These are phyloP conservation scores for Aplysia californica DNA, from an alignment of 1,140 invertebrate species.

Conservation along the genomic window DNA sequence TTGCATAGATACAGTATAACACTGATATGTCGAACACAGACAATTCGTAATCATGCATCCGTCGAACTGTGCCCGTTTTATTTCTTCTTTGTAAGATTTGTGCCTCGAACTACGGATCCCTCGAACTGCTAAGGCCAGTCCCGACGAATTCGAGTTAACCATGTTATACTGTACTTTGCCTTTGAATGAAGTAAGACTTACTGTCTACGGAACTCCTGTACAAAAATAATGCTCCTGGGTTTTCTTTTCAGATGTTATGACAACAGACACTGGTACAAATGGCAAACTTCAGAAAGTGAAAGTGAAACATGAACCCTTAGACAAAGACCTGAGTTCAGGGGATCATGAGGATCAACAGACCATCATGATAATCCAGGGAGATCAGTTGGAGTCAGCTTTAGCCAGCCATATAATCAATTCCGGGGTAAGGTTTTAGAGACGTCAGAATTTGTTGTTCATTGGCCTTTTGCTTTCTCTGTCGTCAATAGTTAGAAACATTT, in stretches of 20 bases:
- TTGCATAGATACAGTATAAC: too few relatives aligned
- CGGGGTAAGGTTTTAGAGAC: conserved; percentile 33
- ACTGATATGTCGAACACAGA: too few relatives aligned
- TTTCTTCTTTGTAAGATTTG: too few relatives aligned
- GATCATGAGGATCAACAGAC: conserved; percentile 54
- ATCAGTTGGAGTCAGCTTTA: conserved; percentile 44
- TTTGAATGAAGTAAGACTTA: too few relatives aligned
- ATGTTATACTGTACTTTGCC: too few relatives aligned
- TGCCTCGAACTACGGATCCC: too few relatives aligned
- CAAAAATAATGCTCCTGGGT: too few relatives aligned
- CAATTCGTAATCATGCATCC: too few relatives aligned
- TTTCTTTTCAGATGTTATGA: conserved; percentile 24
- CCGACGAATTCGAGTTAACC: too few relatives aligned
- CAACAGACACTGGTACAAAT: conserved; percentile 34
- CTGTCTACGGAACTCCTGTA: too few relatives aligned
- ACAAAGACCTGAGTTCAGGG: conserved; percentile 50
- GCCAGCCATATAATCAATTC: conserved; percentile 44
- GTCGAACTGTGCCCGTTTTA: too few relatives aligned
- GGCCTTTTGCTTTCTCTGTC: background rate
- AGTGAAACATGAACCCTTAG: conserved; percentile 10
- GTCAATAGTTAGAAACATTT: background rate
- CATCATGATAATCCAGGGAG: conserved; percentile 66
- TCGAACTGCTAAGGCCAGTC: too few relatives aligned
- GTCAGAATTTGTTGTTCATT: background rate
- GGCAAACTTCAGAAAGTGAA: conserved; percentile 38